These are phyloP conservation scores for Papilio machaon DNA, from an alignment of 1,140 invertebrate species.

Conservation along the genomic window DNA sequence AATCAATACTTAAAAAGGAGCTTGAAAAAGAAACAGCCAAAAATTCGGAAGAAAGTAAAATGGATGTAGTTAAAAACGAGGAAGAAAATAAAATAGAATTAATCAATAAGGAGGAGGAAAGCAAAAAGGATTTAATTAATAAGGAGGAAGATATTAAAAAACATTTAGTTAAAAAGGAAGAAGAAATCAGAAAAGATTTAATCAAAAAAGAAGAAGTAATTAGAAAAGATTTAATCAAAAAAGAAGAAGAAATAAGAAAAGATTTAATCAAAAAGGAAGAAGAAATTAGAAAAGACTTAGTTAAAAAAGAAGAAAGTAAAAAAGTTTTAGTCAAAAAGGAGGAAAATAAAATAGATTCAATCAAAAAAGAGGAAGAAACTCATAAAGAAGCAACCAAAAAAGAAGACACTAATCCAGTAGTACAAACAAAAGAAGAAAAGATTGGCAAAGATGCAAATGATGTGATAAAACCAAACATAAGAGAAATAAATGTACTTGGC, in stretches of 20 bases:
- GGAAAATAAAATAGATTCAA: slow-evolving; percentile 24
- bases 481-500: slow-evolving; percentile 40
- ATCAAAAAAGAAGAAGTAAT: slow-evolving; percentile 25
- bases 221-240: slow-evolving; percentile 30
- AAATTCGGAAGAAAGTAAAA: slow-evolving; percentile 26
- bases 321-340: slow-evolving; percentile 10
- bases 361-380: slow-evolving; percentile 33
- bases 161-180: slow-evolving; percentile 39
- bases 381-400: slow-evolving; percentile 35
- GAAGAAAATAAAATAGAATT: slow-evolving; percentile 36
- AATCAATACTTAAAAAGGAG: slow-evolving; percentile 22
- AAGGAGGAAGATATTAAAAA: slow-evolving; percentile 40
- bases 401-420: slow-evolving; percentile 40
- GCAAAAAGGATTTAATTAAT: slow-evolving; percentile 36
- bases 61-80: slow-evolving; percentile 39
- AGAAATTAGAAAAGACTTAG: slow-evolving; percentile 31
- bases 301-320: slow-evolving; percentile 23
- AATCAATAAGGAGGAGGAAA: slow-evolving; percentile 41
- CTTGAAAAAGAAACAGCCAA: slow-evolving; percentile 7
- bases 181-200: slow-evolving; percentile 36
- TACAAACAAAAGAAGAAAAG: slow-evolving; percentile 32
- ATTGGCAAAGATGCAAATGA: slow-evolving; percentile 29
- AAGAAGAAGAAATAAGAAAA: not conserved
- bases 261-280: slow-evolving; percentile 25
- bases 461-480: slow-evolving; percentile 35